Evolutionary conservation across 2,113 vertebrate species (phyloP).

Genomic region (Melanocharis versteri): DNA sequence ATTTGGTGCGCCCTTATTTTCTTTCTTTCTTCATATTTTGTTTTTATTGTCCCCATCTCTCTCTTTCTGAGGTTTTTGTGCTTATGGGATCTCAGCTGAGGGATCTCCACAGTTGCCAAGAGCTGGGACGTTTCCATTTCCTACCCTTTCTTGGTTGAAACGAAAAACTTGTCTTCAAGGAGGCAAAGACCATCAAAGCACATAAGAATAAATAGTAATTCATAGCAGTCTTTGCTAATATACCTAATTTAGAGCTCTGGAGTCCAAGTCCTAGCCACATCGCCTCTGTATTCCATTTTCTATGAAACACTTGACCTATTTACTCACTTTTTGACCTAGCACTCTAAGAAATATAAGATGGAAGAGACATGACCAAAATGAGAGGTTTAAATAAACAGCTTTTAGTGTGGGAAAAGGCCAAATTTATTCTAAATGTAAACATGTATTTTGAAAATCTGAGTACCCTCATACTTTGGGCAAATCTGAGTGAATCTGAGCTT

Average conservation of each 20-base stretch:
- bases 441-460: neutral
- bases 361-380: conserved; percentile 54
- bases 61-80: conserved; percentile 2
- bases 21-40: neutral
- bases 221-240: conserved; percentile 2
- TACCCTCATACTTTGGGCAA: neutral
- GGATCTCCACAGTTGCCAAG: neutral
- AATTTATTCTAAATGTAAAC: conserved; percentile 21
- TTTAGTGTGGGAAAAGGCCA: conserved; percentile 27
- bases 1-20: neutral
- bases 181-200: conserved; percentile 35
- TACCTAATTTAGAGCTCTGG: conserved; percentile 35
- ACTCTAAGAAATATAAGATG: conserved; percentile 35
- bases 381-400: conserved; percentile 36
- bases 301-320: conserved; percentile 33
- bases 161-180: conserved; percentile 13
- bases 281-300: neutral
- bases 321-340: conserved; percentile 47
- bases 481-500: neutral
- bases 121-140: conserved; percentile 8
- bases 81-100: conserved; percentile 22
- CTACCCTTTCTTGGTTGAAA: conserved; percentile 30
- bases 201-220: conserved; percentile 26
- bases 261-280: conserved; percentile 7
- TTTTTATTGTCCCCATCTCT: neutral